Evolutionary conservation across 2,888 invertebrate species (phyloP).

Genomic region (Sesamia inferens): DNA sequence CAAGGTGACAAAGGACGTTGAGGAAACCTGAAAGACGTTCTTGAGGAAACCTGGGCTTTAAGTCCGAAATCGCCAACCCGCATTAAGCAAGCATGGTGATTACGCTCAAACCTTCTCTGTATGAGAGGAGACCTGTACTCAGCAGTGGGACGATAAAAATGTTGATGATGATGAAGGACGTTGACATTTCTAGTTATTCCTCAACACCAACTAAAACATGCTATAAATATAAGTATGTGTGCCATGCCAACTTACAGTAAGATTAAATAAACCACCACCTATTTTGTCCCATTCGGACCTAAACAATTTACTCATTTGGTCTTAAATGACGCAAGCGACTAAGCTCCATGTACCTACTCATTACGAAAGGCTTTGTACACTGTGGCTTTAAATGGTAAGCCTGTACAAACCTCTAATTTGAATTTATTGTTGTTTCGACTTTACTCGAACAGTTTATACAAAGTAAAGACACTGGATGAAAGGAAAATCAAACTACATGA

Average conservation of each 20-base stretch:
- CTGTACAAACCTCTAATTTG: constrained; percentile 42
- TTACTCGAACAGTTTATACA: constrained; percentile 34
- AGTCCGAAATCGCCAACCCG: no score
- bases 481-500: constrained; percentile 8
- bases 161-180: no score
- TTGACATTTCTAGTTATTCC: not conserved
- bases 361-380: constrained; percentile 43
- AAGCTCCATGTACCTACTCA: constrained; percentile 15
- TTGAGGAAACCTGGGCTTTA: no score
- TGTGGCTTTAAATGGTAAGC: constrained; percentile 28
- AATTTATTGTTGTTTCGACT: constrained; percentile 50
- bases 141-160: no score
- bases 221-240: not conserved
- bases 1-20: no score
- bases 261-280: constrained; percentile 16
- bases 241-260: constrained; percentile 7
- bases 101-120: no score
- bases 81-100: no score
- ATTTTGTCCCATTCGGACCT: constrained; percentile 3
- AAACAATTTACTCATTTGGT: constrained; percentile 30
- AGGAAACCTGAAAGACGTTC: no score
- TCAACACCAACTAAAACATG: not conserved
- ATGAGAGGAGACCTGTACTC: no score
- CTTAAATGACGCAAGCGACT: constrained; percentile 7
- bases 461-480: constrained; percentile 28